Evolutionary conservation across 2,797 vertebrate species (phyloP).

Genomic region (Potorous gilbertii): DNA sequence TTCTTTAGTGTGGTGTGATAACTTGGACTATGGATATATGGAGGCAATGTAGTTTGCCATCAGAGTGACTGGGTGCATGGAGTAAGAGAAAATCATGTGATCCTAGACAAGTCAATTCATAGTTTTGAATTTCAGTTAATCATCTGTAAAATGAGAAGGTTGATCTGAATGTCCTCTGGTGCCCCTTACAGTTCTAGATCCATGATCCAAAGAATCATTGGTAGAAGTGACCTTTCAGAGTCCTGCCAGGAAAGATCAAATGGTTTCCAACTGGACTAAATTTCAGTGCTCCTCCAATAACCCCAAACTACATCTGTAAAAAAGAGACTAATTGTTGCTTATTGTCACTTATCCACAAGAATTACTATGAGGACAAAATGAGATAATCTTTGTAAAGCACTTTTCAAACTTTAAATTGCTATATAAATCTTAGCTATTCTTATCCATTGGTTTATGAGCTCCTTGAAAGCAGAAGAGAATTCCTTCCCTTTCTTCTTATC

Average conservation of each 20-base stretch:
- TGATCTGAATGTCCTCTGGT: not conserved
- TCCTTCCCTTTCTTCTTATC: not conserved
- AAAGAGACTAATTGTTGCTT: not conserved
- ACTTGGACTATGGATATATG: not conserved
- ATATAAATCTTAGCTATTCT: not conserved
- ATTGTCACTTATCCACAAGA: not conserved
- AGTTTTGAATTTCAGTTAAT: not conserved
- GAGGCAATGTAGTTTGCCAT: not conserved
- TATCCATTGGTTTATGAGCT: not conserved
- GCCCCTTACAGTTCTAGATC: not conserved
- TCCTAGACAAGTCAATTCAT: not conserved
- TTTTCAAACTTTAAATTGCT: not conserved
- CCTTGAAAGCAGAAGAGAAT: not conserved
- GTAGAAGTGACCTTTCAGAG: not conserved
- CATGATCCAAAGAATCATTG: not conserved
- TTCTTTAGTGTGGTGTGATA: not conserved
- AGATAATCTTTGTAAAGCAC: not conserved
- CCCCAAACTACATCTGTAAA: not conserved
- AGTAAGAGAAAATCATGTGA: not conserved
- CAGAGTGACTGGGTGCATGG: not conserved
- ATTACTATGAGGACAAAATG: not conserved
- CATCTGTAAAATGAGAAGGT: not conserved
- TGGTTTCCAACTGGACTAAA: conserved; percentile 10
- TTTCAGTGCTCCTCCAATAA: conserved; percentile 26
- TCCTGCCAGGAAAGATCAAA: not conserved